These are phyloP conservation scores for Callosobruchus maculatus DNA, from an alignment of 2,888 invertebrate genomes.

Conservation along the genomic window DNA sequence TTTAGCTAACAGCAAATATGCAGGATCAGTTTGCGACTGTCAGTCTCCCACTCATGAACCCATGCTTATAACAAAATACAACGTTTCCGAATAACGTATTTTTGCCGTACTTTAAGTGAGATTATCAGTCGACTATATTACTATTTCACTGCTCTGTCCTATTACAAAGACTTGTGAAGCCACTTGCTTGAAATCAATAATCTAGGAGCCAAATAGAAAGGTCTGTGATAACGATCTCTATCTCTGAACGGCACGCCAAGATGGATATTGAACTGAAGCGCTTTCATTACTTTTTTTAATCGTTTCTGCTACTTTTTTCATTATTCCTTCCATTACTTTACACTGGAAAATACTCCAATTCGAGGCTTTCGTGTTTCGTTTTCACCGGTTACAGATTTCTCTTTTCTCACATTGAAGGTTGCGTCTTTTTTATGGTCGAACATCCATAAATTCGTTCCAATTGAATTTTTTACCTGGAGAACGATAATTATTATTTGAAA, in stretches of 20 bases:
- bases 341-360: background rate
- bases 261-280: conserved; percentile 20
- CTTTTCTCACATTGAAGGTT: background rate
- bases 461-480: background rate
- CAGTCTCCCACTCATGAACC: too few relatives aligned
- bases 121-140: too few relatives aligned
- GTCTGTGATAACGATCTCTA: conserved; percentile 10
- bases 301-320: conserved; percentile 11
- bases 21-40: too few relatives aligned
- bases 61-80: too few relatives aligned
- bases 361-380: background rate
- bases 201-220: background rate
- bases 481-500: background rate
- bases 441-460: background rate
- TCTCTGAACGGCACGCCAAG: conserved; percentile 23
- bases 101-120: too few relatives aligned
- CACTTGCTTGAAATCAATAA: background rate
- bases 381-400: background rate
- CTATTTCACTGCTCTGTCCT: too few relatives aligned
- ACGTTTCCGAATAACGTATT: too few relatives aligned
- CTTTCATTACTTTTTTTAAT: conserved; percentile 20
- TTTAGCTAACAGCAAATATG: too few relatives aligned
- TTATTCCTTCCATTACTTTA: conserved; percentile 7
- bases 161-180: too few relatives aligned
- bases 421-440: background rate